Base-by-base conservation (phyloP, 2,113 vertebrate genomes). In the Perca flavescens region DNA sequence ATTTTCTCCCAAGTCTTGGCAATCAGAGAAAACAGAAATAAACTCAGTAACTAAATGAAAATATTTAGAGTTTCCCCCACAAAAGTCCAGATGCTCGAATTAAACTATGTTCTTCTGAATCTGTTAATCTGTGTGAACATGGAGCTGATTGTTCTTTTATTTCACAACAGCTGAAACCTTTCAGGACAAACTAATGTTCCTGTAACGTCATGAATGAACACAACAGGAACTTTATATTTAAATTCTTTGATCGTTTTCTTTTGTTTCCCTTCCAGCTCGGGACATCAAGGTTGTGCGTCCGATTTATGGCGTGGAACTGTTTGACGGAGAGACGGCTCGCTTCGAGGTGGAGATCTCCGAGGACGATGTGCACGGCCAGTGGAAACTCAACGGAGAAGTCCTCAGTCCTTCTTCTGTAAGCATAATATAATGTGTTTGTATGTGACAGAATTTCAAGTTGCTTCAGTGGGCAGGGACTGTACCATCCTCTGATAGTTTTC, bases 301-400 rank as follows among this genome's bases (percentile, higher is more conserved):
- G 1, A 92, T 99, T 31, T 97, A 98, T 40, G 97, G 97, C n/a
- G 97, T 97, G 31, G 98, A 99, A 93, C 91, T 99, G 77, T 99
- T 98, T 86, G 97, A 97, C 31, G 98, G 97, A 47, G 98, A 99
- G 95, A 99, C 97, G 7, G 98, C 98, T 84, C 97, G 96, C 28
- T 99, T 99, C 89, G 98, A 98, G 91, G 96, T 97, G 71, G 97
- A 99, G 92, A 97, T 99, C 93, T 99, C 97, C 40, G 98, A 98
- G 82, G 96, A 96, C 40, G 98, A 99, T 82, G 95, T 99, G 47
- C 97, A 95, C 11, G 96, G 97, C 71, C 92, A 98, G 85, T 99
- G 98, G 98, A 98, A 96, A 76, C 90, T 99, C 86, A 99, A 99
- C 19, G 97, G 95, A 88, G 96, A 98, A 87, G 94, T 95, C 62